Percentiles rank a stretch among this genome's conserved stretches.
Evolutionary conservation across 2,888 invertebrate genomes (phyloP).

Genomic region (Galerucella calmariensis): DNA sequence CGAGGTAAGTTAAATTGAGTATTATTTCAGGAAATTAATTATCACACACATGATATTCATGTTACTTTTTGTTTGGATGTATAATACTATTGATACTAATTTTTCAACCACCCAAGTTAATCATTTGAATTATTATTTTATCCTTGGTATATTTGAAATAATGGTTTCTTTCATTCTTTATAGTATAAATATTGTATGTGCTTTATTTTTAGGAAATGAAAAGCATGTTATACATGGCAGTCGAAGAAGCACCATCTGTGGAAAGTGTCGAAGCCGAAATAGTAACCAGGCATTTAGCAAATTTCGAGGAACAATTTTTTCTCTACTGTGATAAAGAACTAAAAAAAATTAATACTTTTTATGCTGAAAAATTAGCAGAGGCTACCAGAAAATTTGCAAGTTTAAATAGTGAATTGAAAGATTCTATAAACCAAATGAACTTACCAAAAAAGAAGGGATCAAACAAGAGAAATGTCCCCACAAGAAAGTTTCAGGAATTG

Average conservation of each 20-base stretch:
- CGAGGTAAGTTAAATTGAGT: slow-evolving; percentile 67
- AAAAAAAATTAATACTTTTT: slow-evolving; percentile 90
- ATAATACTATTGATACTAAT: no score
- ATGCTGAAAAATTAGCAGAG: slow-evolving; percentile 89
- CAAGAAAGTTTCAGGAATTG: slow-evolving; percentile 81
- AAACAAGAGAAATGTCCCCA: slow-evolving; percentile 65
- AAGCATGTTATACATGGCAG: slow-evolving; percentile 81
- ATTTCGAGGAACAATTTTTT: slow-evolving; percentile 88
- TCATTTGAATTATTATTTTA: neutral
- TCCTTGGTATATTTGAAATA: neutral
- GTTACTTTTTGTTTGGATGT: no score
- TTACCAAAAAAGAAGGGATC: slow-evolving; percentile 56
- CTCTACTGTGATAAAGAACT: slow-evolving; percentile 87
- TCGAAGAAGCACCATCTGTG: slow-evolving; percentile 80
- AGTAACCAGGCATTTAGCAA: slow-evolving; percentile 77
- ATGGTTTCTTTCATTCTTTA: neutral
- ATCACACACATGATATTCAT: no score
- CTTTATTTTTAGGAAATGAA: slow-evolving; percentile 78
- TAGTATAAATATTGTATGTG: slow-evolving; percentile 1
- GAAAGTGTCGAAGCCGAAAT: slow-evolving; percentile 79
- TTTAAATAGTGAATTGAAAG: slow-evolving; percentile 76
- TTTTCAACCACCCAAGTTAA: no score
- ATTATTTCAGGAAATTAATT: slow-evolving; percentile 7
- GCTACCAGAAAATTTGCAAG: slow-evolving; percentile 84
- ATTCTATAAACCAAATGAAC: slow-evolving; percentile 60